A percentile compares a stretch with the other conserved stretches of the same genome.
Evolutionary conservation across 2,113 vertebrate genomes (phyloP).

Genomic region (Cygnus atratus): DNA sequence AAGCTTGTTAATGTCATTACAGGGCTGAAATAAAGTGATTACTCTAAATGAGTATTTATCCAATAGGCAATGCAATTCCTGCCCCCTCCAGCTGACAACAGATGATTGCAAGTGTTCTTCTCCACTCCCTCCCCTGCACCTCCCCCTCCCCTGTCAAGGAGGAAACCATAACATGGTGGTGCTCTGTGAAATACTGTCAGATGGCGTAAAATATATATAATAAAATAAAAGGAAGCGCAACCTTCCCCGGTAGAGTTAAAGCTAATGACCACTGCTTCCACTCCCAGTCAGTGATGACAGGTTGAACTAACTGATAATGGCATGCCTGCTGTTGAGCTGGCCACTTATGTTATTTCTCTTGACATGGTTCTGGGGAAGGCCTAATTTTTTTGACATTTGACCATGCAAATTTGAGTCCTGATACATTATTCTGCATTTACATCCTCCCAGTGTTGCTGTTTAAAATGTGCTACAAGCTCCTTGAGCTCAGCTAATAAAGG

Average conservation of each 20-base stretch:
- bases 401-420: constrained; percentile 99
- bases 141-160: constrained; percentile 73
- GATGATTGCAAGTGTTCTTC: constrained; percentile 52
- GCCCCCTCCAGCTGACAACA: constrained; percentile 71
- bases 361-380: constrained; percentile 96
- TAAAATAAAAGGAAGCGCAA: constrained; percentile 75
- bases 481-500: constrained; percentile 89
- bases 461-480: constrained; percentile 87
- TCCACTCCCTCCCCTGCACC: constrained; percentile 8
- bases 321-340: constrained; percentile 90
- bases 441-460: constrained; percentile 88
- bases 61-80: constrained; percentile 71
- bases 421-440: constrained; percentile 99
- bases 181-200: constrained; percentile 84
- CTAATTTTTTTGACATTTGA: constrained; percentile 99
- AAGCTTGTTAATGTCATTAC: constrained; percentile 91
- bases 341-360: constrained; percentile 96
- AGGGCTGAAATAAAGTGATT: constrained; percentile 89
- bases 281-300: constrained; percentile 92
- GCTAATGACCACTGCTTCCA: constrained; percentile 95
- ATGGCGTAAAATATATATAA: constrained; percentile 78
- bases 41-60: constrained; percentile 87
- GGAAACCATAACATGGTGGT: constrained; percentile 64
- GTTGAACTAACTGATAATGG: constrained; percentile 95
- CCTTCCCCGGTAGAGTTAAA: constrained; percentile 77